These are phyloP conservation scores for Tholera decimalis DNA, from an alignment of 2,888 invertebrate species.

Conservation along the genomic window DNA sequence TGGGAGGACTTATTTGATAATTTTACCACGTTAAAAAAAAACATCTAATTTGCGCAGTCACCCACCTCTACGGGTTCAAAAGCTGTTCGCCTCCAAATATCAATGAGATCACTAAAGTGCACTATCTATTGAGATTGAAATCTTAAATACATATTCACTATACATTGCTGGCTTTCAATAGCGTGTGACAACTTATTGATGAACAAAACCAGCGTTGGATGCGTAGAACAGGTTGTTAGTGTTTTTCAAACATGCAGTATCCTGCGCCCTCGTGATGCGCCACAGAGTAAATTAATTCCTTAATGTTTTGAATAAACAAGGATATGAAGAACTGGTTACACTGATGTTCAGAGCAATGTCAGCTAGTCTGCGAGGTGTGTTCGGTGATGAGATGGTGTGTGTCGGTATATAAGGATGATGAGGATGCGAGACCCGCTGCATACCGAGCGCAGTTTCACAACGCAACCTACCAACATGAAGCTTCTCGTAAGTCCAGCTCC, in stretches of 20 bases:
- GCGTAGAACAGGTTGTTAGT: not conserved
- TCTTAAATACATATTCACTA: not conserved
- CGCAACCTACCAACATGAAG: slow-evolving; percentile 73
- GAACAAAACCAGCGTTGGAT: slow-evolving; percentile 10
- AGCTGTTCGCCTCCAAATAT: slow-evolving; percentile 49
- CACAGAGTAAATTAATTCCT: slow-evolving; percentile 51
- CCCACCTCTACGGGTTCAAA: slow-evolving; percentile 18
- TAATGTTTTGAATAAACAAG: slow-evolving; percentile 23
- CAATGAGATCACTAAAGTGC: slow-evolving; percentile 28
- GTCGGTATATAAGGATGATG: slow-evolving; percentile 75
- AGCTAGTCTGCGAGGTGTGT: slow-evolving; percentile 51
- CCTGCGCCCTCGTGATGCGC: not conserved
- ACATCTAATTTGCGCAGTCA: slow-evolving; percentile 20
- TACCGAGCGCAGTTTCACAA: slow-evolving; percentile 62
- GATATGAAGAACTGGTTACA: slow-evolving; percentile 29
- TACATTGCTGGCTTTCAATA: slow-evolving; percentile 21
- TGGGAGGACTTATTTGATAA: too few species aligned
- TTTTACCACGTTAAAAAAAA: too few species aligned
- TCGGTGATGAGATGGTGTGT: slow-evolving; percentile 42
- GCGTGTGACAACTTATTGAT: too few species aligned
- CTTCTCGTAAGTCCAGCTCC: slow-evolving; percentile 74
- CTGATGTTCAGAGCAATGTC: slow-evolving; percentile 43
- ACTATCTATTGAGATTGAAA: not conserved
- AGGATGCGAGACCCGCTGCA: slow-evolving; percentile 57
- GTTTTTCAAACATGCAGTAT: slow-evolving; percentile 18